Conservation (phyloP, 1,140 invertebrate genomes). For the Micrasema minimum region DNA sequence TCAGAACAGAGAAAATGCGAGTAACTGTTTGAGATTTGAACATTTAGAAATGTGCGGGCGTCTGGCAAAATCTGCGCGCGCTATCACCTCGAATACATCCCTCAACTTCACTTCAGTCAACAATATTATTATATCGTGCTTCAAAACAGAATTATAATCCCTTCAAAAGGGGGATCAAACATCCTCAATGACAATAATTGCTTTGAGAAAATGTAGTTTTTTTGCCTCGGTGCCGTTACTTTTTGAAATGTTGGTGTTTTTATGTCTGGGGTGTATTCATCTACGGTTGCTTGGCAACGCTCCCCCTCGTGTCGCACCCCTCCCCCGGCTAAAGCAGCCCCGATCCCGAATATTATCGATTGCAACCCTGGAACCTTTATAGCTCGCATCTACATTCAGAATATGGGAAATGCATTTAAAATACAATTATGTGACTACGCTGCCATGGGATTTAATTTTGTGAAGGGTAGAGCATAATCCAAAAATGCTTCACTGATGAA, state of each 20-base stretch:
- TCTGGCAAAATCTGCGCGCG: constrained; percentile 2
- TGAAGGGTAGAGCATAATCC: too few species aligned
- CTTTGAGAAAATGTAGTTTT: neutral
- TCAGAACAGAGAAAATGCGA: neutral
- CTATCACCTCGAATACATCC: constrained; percentile 2
- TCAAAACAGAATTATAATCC: constrained; percentile 14
- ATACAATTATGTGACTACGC: constrained; percentile 7
- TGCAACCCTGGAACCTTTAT: constrained; percentile 26
- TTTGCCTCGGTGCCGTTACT: constrained; percentile 1
- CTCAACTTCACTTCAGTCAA: constrained; percentile 14
- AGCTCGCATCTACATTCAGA: constrained; percentile 18
- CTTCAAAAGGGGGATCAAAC: neutral
- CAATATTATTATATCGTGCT: neutral
- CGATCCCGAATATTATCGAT: constrained; percentile 52
- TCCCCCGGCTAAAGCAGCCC: constrained; percentile 30
- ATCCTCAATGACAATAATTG: neutral
- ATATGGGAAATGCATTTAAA: constrained; percentile 21
- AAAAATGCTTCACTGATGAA: too few species aligned
- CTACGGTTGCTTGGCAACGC: constrained; percentile 30
- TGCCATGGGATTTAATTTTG: too few species aligned
- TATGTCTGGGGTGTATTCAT: constrained; percentile 19
- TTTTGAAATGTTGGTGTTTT: neutral
- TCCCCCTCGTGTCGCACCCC: constrained; percentile 10
- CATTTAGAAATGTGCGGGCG: neutral
- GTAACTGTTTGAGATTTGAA: neutral